Evolutionary conservation across 2,888 invertebrate genomes (phyloP), one percentile per base, ranked within the genome.

Genomic region (Nomada ruficornis): DNA sequence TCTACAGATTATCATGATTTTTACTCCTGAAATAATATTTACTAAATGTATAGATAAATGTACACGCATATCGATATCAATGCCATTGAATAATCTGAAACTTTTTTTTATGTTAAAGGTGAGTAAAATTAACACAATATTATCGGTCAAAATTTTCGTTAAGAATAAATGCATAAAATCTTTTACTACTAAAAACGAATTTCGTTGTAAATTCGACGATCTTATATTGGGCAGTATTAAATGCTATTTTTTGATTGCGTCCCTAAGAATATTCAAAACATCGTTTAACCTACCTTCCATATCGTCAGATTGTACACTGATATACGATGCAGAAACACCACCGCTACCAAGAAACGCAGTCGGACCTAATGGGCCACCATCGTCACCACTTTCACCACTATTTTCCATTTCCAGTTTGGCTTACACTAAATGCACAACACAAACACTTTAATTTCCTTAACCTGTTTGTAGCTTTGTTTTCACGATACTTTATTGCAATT

Each of bases 331-430:
- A 7, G 91, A 78, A 9, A 93, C 92, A 42, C 91, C 90, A 47
- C 89, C 82, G 55, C 92, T 91, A 11, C 90, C 87, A 26, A 93
- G 91, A 77, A 93, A 94, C 1, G 90, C 88, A 15, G 91, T 84
- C 5, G 92, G 81, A 15, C 91, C 91, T 29, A 93, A 83, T n/a
- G 93, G 92, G n/a, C 92, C 92, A n/a, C 91, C 92, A 70, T 94
- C 93, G 67, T 93, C 93, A 2, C 93, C 93, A 83, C 93, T 93
- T 86, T 93, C 93, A 62, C 93, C 93, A 72, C 93, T 94, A 60
- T 94, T 93, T 88, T 93, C 93, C 93, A 93, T 93, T 69, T 76
- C 55, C 59, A 75, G 63, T 67, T 65, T 63, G 59, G 42, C 42
- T 23, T 67, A 73, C 62, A 57, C 67, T 68, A 62, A 55, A 62